phyloP scores from a whole-genome alignment of 1,140 invertebrate genomes.

The Holcopasites calliopsidis region DNA sequence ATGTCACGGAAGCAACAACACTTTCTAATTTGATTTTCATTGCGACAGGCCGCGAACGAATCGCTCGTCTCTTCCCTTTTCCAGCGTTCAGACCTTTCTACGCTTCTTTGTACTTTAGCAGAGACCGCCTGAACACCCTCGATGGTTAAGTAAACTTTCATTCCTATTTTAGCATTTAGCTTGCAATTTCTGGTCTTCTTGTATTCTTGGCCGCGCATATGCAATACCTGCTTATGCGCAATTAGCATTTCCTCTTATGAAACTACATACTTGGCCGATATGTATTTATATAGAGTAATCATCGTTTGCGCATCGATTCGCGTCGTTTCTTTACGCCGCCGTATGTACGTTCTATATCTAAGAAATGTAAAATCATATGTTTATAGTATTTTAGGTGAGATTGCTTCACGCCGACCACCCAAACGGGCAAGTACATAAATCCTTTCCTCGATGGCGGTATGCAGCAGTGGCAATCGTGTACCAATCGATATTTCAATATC shows the following conservation, averaged over 20 bases:
- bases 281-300: constrained; percentile 8
- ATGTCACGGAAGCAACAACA: neutral
- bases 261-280: constrained; percentile 1
- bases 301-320: neutral
- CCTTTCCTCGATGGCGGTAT: neutral
- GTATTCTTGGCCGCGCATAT: too few species aligned
- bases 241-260: constrained; percentile 3
- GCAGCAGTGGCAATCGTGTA: neutral
- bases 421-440: neutral
- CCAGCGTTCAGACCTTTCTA: neutral
- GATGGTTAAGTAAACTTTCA: too few species aligned
- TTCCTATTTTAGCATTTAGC: too few species aligned
- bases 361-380: constrained; percentile 20
- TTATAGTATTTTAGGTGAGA: neutral
- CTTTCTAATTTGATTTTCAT: constrained; percentile 36
- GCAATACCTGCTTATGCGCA: too few species aligned
- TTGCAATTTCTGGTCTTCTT: too few species aligned
- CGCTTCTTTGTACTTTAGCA: too few species aligned
- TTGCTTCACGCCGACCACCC: neutral
- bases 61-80: neutral
- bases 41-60: neutral
- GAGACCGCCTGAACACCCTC: too few species aligned
- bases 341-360: neutral
- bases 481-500: neutral
- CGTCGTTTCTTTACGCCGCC: neutral